Base-by-base conservation (phyloP, 2,113 vertebrate genomes). In the Etia nguti region DNA sequence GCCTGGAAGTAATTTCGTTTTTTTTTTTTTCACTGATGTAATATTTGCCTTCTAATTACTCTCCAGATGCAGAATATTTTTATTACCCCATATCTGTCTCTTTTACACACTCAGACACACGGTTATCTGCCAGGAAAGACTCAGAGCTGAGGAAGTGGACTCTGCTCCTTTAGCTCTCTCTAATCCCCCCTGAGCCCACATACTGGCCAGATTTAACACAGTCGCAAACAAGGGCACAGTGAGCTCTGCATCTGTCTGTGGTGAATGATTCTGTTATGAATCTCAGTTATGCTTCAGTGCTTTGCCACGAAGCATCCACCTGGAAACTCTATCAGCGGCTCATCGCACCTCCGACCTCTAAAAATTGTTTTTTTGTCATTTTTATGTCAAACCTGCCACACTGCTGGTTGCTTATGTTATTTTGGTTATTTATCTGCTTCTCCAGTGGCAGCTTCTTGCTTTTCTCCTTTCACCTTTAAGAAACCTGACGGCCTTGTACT, bases 141-240 rank as follows among this genome's bases (percentile, higher is more conserved):
- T 57, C 29, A 56, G 34, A 82, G 41, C 56, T 75, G 36, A 85
- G 52, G 62, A 80, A 81, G 79, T 89, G n/a, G 75, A 92, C 80
- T 87, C 87, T 38, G 80, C 29, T 77, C 79, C 81, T 90, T 84
- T 83, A 82, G 83, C 70, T 89, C 48, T 81, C 60, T 36, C 86
- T 91, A 90, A 89, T 88, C 81, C 79, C 75, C 54, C 70, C 26
- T 83, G 86, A 90, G 81, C 88, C 73, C 86, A 84, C 38, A 80
- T 24, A 88, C 73, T 16, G 80, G 43, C 56, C 20, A 55, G 56
- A 82, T 52, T 83, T 77, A 90, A 75, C 80, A 59, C 80, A 55
- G 57, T 82, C 43, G 43, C 70, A 86, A 79, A 87, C 81, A 86
- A 75, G 60, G 24, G n/a, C 81, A 87, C 18, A 31, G 68, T 10